Conservation (phyloP, 2,113 vertebrate species). For the Macrotus californicus region DNA sequence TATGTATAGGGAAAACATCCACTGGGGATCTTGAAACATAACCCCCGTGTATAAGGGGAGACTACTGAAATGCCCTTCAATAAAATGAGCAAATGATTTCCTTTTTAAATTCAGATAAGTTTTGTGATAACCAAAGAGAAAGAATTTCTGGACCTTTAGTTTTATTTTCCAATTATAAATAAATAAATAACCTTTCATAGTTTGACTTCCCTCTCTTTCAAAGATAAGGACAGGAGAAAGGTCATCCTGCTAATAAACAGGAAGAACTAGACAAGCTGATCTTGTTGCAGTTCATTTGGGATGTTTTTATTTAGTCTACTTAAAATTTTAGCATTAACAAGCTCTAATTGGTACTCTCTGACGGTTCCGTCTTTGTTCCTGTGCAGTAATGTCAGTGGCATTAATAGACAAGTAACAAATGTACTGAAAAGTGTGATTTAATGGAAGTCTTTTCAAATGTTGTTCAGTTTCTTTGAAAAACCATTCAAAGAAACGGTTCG, state of each 20-base stretch:
- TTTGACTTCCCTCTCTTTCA: background rate
- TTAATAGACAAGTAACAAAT: background rate
- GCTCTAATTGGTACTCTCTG: background rate
- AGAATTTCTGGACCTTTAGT: background rate
- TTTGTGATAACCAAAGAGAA: background rate
- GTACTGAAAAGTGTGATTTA: background rate
- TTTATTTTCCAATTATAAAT: background rate
- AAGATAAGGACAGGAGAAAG: slow-evolving; percentile 36
- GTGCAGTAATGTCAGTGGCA: background rate
- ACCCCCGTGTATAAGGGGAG: background rate
- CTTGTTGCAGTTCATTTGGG: background rate
- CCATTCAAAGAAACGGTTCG: background rate
- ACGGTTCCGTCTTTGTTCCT: background rate
- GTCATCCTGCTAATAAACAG: slow-evolving; percentile 32
- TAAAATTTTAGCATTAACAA: background rate
- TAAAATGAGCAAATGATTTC: background rate
- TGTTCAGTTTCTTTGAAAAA: background rate
- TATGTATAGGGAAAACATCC: background rate
- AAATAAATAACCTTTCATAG: slow-evolving; percentile 12
- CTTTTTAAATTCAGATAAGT: background rate
- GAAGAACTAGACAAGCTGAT: background rate
- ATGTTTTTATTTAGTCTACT: background rate
- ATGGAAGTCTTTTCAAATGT: background rate
- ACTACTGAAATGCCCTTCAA: background rate
- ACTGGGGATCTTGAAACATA: no score